Evolutionary conservation across 2,113 vertebrate species (phyloP).

Genomic region (Alethe diademata): DNA sequence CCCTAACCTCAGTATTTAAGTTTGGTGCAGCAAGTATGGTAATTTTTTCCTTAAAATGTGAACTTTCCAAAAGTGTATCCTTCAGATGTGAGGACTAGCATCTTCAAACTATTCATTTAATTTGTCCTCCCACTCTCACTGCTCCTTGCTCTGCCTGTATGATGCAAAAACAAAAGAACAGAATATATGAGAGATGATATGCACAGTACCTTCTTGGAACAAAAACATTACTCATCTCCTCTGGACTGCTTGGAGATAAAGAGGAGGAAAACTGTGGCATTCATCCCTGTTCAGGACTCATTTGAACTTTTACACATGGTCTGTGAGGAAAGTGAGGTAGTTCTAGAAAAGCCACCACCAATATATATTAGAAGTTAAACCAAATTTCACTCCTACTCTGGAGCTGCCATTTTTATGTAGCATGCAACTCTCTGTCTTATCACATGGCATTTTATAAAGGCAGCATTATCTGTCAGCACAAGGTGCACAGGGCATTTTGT

Average conservation of each 20-base stretch:
- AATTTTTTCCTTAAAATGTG: not conserved
- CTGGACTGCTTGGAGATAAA: not conserved
- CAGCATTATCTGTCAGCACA: not conserved
- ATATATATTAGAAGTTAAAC: not conserved
- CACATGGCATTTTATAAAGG: not conserved
- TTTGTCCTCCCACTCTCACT: conserved; percentile 56
- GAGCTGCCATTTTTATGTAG: not conserved
- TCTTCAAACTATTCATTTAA: conserved; percentile 53
- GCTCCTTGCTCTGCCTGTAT: conserved; percentile 16
- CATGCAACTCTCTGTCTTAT: not conserved
- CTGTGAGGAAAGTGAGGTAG: not conserved
- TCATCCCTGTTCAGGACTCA: not conserved
- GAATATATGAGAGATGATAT: conserved; percentile 24
- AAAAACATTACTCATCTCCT: conserved; percentile 39
- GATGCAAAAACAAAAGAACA: conserved; percentile 44
- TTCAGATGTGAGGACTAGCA: not conserved
- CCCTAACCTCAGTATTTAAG: conserved; percentile 19
- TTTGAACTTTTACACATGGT: not conserved
- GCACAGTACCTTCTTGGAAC: not conserved
- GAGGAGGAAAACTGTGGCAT: not conserved
- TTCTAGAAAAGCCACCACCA: not conserved
- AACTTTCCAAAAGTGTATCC: not conserved
- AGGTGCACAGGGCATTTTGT: not conserved
- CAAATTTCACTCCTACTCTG: not conserved
- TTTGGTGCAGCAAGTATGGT: conserved; percentile 3